Evolutionary conservation across 2,113 vertebrate genomes (phyloP), one percentile per base, ranked within the genome.

Genomic region (Etheostoma cragini): DNA sequence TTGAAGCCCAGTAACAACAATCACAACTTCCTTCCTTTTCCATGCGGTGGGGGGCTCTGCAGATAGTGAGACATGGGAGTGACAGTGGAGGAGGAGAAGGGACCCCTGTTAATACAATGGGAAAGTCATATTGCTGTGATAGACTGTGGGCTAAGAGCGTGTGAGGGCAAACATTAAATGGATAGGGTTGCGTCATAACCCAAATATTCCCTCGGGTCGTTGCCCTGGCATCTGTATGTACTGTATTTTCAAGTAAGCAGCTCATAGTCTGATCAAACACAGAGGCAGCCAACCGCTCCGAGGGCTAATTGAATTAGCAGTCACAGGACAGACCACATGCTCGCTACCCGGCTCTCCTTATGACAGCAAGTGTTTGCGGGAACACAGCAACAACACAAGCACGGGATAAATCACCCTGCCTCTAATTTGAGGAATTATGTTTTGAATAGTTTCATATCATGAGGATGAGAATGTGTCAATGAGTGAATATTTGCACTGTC

Each of bases 301-400:
- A 42, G 82, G 65, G 84, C 66, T 73, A 85, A 91, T 83, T 89
- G 79, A 91, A 89, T 93, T 90, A 90, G 45, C 80, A 86, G 89
- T 94, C 94, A 94, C 83, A 88, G 85, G 90, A 90, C 88, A 79
- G 69, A 84, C 79, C 87, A 86, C 86, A 89, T 84, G 81, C 69
- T 85, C 7, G 0, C 58, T n/a, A 0, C 83, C 79, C 63, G 60
- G 52, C 72, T 58, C 71, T 69, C 57, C 46, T 67, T 35, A 72
- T 47, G 69, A 78, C 64, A 54, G 24, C 63, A 24, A 61, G 58
- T 15, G 8, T 64, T 68, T n/a, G 45, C 30, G 24, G 47, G 54
- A 76, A 66, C 67, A 82, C 30, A 30, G 80, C 50, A 80, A 81
- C 56, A 63, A 70, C 47, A 49, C 22, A 6, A 76, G 35, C 76